Base-by-base conservation (phyloP, 1,140 invertebrate genomes). In the Trachelipus rathkii region DNA sequence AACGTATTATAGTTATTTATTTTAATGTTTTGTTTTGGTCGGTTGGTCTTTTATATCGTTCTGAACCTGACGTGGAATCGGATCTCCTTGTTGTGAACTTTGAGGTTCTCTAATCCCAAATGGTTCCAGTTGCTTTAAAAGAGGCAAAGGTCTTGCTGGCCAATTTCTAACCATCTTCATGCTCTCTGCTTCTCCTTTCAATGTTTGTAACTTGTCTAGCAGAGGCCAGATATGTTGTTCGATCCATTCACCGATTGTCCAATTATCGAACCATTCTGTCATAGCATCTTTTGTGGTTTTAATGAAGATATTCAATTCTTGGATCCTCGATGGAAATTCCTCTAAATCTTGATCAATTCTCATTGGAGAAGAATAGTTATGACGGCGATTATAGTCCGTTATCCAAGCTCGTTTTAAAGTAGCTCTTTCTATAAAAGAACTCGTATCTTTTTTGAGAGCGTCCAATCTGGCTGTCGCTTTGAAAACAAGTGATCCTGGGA, bases 371-470 rank as follows among this genome's bases (percentile, higher is more conserved):
- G 91, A 90, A 79, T 91, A 93, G 79, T 90, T 91, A 80, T 91
- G 89, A n/a, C 91, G 88, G 0, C 93, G 85, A 83, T 93, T 94
- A 82, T 93, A 94, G 6, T 90, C 87, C 9, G 92, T 93, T 81
- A 93, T 85, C 92, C 92, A 95, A 19, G 90, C 90, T n/a, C 75
- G 76, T 33, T 74, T 77, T 72, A 78, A 75, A 21, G 75, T 80
- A 21, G 84, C 82, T 53, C 82, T 83, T 19, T 84, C 83, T 15
- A 84, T 71, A 72, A 83, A 84, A 66, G 83, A 82, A 53, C 83
- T 82, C 0, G 85, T 84, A 53, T 83, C 81, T 71, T 84, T 84
- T 82, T 89, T 85, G 2, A 87, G 85, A 23, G 86, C 86, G 66
- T 86, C 85, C 7, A 90, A 82, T 0, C 88, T 85, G 75, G 88